Evolutionary conservation across 2,113 vertebrate genomes (phyloP), one percentile per base, ranked within the genome.

Genomic region (Platichthys flesus): DNA sequence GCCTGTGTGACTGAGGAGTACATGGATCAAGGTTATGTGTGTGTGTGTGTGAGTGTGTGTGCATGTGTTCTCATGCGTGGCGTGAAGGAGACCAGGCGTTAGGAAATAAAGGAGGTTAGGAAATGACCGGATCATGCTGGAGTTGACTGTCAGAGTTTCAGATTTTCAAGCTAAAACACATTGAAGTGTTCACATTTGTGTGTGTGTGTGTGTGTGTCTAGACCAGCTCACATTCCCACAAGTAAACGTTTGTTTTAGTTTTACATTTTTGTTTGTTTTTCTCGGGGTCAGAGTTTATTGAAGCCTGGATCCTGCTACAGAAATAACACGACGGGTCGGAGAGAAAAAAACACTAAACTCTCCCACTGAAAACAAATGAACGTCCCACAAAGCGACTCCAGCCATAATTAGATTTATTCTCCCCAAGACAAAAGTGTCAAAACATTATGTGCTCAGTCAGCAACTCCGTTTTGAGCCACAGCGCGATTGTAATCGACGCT

Each of bases 381-480:
- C 13, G 57, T 47, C 28, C 54, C 35, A 42, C 51, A 24, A 16
- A 61, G 45, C 0, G 45, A 68, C 31, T 40, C 28, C 42, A 14
- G 37, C 16, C 60, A 78, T 62, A 80, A 76, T 78, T 0, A 14
- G 40, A 64, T 72, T 72, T 58, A 77, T 77, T 69, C 49, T 58
- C 40, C 66, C 70, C 28, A 68, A 47, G 58, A 42, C 52, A 76
- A 47, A 61, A 47, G 18, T 18, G 63, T 65, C n/a, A 26, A 28
- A 28, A 26, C 64, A 18, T 61, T 64, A 72, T 70, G 37, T 82
- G 74, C 80, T 52, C 69, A 49, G 52, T 90, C 83, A 87, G 89
- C 85, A 63, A 51, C 61, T 20, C 68, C 58, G 56, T 70, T 78
- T 42, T 18, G 18, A 71, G 28, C 58, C 51, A 20, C 58, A 42